phyloP scores from a whole-genome alignment of 2,113 vertebrate species.

The Leptodactylus fuscus region DNA sequence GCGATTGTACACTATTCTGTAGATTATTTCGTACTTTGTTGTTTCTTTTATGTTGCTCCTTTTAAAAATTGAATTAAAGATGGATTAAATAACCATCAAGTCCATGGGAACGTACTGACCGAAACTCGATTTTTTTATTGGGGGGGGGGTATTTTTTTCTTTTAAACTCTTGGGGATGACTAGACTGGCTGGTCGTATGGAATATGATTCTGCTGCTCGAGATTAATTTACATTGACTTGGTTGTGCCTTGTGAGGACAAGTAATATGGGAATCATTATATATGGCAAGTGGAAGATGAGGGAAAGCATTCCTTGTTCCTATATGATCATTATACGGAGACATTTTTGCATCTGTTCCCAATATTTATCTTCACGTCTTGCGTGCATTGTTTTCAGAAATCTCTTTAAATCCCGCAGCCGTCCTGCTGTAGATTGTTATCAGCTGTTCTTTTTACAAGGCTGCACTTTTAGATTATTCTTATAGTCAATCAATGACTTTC shows the following conservation, averaged over 20 bases:
- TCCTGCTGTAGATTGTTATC: slow-evolving; percentile 29
- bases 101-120: not conserved
- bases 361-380: slow-evolving; percentile 37
- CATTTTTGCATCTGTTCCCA: slow-evolving; percentile 44
- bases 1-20: too few relatives aligned
- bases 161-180: not conserved
- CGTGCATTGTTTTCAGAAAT: slow-evolving; percentile 25
- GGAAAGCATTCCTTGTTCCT: slow-evolving; percentile 33
- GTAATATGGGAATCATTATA: slow-evolving; percentile 48
- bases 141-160: not conserved
- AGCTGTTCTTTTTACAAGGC: slow-evolving; percentile 22
- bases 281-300: slow-evolving; percentile 26
- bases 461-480: slow-evolving; percentile 34
- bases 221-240: slow-evolving; percentile 42
- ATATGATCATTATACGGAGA: slow-evolving; percentile 13
- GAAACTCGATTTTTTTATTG: slow-evolving; percentile 8
- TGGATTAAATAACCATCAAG: too few relatives aligned
- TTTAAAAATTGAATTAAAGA: too few relatives aligned
- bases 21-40: too few relatives aligned
- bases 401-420: not conserved
- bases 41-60: too few relatives aligned
- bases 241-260: slow-evolving; percentile 44
- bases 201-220: slow-evolving; percentile 32
- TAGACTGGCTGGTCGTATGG: slow-evolving; percentile 21
- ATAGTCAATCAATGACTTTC: slow-evolving; percentile 44